Evolutionary conservation across 2,888 invertebrate genomes (phyloP).

Genomic region (Catocala sponsa): DNA sequence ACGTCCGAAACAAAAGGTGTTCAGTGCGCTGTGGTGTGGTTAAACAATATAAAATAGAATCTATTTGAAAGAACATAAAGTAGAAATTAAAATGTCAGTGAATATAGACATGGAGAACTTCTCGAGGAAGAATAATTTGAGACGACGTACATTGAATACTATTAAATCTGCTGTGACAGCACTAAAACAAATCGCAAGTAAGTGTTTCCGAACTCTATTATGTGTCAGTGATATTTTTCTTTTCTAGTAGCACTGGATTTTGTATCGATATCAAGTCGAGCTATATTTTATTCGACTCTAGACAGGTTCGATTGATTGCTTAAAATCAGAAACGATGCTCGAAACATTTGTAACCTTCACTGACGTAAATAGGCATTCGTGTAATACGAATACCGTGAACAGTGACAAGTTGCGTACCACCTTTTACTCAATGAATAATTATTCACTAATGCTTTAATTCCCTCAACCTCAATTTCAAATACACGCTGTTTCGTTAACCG

Average conservation of each 20-base stretch:
- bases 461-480: neutral
- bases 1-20: conserved; percentile 78
- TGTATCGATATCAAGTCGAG: conserved; percentile 12
- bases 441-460: neutral
- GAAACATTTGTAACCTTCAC: conserved; percentile 6
- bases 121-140: conserved; percentile 79
- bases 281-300: conserved; percentile 12
- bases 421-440: neutral
- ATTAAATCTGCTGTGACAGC: conserved; percentile 82
- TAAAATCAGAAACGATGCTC: conserved; percentile 6
- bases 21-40: conserved; percentile 47
- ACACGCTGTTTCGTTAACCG: neutral
- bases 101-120: conserved; percentile 82
- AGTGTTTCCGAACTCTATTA: conserved; percentile 64
- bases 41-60: conserved; percentile 37
- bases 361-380: conserved; percentile 10
- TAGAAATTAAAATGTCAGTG: conserved; percentile 71
- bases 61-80: conserved; percentile 41
- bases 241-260: conserved; percentile 22
- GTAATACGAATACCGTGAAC: neutral
- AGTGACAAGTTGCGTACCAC: neutral
- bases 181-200: conserved; percentile 83
- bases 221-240: conserved; percentile 14
- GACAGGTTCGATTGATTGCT: conserved; percentile 15
- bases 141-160: conserved; percentile 81